Percentiles rank a stretch among this genome's conserved stretches.
These are phyloP conservation scores for Augiades crinisus DNA, from an alignment of 2,888 invertebrate species.

Conservation along the genomic window DNA sequence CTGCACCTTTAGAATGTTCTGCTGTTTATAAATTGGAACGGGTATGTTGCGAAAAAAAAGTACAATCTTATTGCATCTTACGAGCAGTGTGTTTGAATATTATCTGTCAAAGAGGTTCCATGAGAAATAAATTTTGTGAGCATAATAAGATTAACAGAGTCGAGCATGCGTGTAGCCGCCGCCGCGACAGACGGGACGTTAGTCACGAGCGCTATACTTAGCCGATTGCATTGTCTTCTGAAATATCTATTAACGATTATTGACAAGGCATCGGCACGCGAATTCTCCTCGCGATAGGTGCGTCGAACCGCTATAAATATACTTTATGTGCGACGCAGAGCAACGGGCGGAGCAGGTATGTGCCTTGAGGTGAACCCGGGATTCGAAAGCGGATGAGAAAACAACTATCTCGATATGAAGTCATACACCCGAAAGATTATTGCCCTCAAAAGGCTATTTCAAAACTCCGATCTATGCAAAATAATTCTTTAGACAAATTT, in stretches of 20 bases:
- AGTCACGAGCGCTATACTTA: conserved; percentile 76
- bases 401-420: conserved; percentile 11
- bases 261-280: conserved; percentile 80
- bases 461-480: not conserved
- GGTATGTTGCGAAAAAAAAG: conserved; percentile 1
- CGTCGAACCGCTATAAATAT: conserved; percentile 80
- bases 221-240: conserved; percentile 80
- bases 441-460: not conserved
- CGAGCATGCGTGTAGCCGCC: conserved; percentile 57
- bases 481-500: too few relatives aligned
- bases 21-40: not conserved
- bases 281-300: conserved; percentile 75
- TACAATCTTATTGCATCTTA: conserved; percentile 11
- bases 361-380: conserved; percentile 36
- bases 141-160: conserved; percentile 77
- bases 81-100: conserved; percentile 22
- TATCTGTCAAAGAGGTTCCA: conserved; percentile 64
- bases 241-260: conserved; percentile 81
- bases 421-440: conserved; percentile 17
- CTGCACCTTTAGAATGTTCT: not conserved
- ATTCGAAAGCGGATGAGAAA: conserved; percentile 25
- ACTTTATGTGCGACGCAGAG: conserved; percentile 64
- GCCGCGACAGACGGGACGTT: conserved; percentile 63
- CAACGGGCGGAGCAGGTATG: conserved; percentile 52
- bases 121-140: conserved; percentile 72